Conservation (phyloP, 2,113 vertebrate species). For the Coreoperca whiteheadi region DNA sequence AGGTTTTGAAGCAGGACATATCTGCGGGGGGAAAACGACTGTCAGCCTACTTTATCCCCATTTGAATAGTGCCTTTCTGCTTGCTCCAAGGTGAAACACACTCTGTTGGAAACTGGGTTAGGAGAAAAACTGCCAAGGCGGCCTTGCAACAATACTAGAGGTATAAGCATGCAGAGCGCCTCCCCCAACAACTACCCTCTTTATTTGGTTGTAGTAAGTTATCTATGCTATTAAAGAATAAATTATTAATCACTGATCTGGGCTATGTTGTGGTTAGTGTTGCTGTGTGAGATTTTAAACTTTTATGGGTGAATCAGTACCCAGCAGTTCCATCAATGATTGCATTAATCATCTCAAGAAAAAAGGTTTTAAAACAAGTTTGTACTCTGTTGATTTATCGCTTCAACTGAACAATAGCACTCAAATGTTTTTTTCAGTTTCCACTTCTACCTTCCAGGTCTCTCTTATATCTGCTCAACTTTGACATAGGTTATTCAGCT, state of each 20-base stretch:
- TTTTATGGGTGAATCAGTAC: conserved; percentile 11
- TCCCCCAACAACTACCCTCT: background rate
- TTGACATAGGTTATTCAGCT: background rate
- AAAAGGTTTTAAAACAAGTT: background rate
- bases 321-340: background rate
- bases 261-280: conserved; percentile 18
- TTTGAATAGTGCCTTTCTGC: conserved; percentile 77
- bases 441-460: background rate
- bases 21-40: conserved; percentile 69
- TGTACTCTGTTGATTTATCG: background rate
- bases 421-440: background rate
- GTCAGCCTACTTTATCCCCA: conserved; percentile 80
- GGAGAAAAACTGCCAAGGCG: conserved; percentile 35
- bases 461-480: background rate
- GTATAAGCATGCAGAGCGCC: background rate
- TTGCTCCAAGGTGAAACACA: conserved; percentile 78
- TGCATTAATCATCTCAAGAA: background rate
- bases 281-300: conserved; percentile 30
- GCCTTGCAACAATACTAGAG: conserved; percentile 30
- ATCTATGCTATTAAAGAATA: conserved; percentile 45
- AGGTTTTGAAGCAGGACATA: conserved; percentile 78
- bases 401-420: background rate
- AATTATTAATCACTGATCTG: conserved; percentile 55
- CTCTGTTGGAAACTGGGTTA: conserved; percentile 77
- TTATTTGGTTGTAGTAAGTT: conserved; percentile 32